Base-by-base conservation (phyloP, 1,140 invertebrate species). In the Hesperophylax magnus region DNA sequence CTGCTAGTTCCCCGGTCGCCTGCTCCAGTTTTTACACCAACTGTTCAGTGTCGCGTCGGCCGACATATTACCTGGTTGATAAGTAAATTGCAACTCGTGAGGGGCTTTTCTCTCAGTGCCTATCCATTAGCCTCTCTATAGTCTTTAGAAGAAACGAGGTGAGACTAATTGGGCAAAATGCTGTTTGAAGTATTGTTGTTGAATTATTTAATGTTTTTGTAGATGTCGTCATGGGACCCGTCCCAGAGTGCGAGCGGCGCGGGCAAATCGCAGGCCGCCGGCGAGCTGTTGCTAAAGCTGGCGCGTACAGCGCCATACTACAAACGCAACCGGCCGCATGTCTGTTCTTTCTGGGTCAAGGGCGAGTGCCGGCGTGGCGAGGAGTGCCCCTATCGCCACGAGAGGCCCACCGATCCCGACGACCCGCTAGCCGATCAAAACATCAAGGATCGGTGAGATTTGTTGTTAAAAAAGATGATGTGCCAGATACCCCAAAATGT, bases 341-440 rank as follows among this genome's bases (percentile, higher is more conserved):
- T 99, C 61, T 99, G 99, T 89, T 99, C 98, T 0, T 99, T 99
- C 88, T 99, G 98, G 97, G 98, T 99, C 0, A 99, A 99, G 91
- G 99, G 98, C 1, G 98, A 99, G 89, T 99, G 99, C 88, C 96
- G 98, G 86, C 92, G 99, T 88, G 99, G 99, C 17, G 98, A 99
- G 90, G 99, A 99, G 87, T 99, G 99, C 91, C 99, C 99, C 0
- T 99, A 99, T 88, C 92, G 99, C 22, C 99, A 99, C 86, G 99
- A 99, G 87, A 99, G 99, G 86, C 99, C 99, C 2, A 99, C 98
- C 20, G 98, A 99, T 91, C 98, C 98, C 0, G 99, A 99, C 90
- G 99, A 99, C 92, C 98, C 99, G 9, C 88, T 99, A 3, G 97
- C 97, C 17, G 98, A 99, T 91, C 99, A 99, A 87, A 99, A 99